Evolutionary conservation across 37 sponge, comb jelly and placozoan genomes (phyloP).

Genomic region (Chondrilla cf. caribensis): DNA sequence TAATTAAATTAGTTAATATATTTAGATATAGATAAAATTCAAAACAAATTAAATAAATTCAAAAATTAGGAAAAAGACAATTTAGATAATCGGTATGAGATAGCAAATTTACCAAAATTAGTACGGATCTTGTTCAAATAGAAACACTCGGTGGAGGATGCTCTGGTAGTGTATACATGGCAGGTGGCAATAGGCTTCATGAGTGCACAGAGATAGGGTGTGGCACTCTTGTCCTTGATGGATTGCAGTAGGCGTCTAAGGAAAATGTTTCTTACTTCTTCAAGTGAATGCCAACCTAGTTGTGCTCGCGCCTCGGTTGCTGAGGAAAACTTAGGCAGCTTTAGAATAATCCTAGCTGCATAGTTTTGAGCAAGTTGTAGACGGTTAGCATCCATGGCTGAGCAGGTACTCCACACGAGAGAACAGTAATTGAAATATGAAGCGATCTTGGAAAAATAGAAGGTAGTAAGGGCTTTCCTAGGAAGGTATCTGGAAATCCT

Average conservation of each 20-base stretch:
- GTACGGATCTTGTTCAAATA: neutral
- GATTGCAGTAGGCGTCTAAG: neutral
- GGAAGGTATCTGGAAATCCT: neutral
- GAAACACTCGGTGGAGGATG: neutral
- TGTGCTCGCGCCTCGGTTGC: constrained; percentile 6
- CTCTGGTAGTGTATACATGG: neutral
- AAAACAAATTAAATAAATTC: no score
- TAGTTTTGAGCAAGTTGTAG: constrained; percentile 15
- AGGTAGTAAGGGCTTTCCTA: neutral
- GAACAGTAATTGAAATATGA: constrained; percentile 21
- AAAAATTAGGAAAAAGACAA: neutral
- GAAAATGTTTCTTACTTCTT: neutral
- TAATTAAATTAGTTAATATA: neutral
- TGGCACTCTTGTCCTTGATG: neutral
- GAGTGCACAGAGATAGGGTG: neutral
- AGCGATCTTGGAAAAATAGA: constrained; percentile 1
- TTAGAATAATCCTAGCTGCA: constrained; percentile 10
- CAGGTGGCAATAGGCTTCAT: constrained; percentile 10
- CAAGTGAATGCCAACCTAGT: neutral
- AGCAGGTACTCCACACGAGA: neutral
- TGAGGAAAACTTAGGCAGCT: neutral
- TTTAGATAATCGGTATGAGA: constrained; percentile 7
- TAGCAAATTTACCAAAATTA: constrained; percentile 19
- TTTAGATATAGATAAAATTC: no score
- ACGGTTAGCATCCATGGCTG: neutral